Base-by-base conservation (phyloP, 2,797 vertebrate genomes). In the Pampus argenteus region DNA sequence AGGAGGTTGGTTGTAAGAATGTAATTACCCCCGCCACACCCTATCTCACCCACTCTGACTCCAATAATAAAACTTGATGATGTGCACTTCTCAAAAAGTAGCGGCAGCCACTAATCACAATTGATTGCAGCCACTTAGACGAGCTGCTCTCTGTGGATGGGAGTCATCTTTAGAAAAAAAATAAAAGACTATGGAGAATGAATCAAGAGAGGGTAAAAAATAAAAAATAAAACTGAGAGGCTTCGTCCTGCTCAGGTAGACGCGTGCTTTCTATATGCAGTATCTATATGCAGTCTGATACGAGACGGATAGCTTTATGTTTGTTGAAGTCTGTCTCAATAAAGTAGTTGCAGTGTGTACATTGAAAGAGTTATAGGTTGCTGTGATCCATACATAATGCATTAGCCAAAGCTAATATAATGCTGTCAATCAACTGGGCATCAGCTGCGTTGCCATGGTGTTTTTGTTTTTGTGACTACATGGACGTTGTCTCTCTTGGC, bases 51-150 rank as follows among this genome's bases (percentile, higher is more conserved):
- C 94, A 90, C 84, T 88, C 89, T 86, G 86, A 90, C 89, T 90
- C 93, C 92, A 92, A 92, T 95, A 95, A 96, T 96, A 95, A 95
- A 95, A 95, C 90, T 92, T 93, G n/a, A n/a, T 94, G 94, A 94
- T 90, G 89, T 92, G 92, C 89, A 92, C 90, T 90, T 95, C 92
- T 94, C 88, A 91, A 93, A 92, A 95, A 84, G 89, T 70, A 81
- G 90, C 91, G 36, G 92, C 93, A 81, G 91, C 91, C 81, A 85
- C 95, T 95, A 91, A 88, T 95, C 92, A 96, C 94, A 94, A 96
- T 95, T 95, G 96, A 96, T 96, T 95, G 95, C 88, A 89, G 95
- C 93, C 93, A 94, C 96, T 96, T 95, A 94, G 94, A 82, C 91
- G 91, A 91, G 94, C 93, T 74, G 67, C 82, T 82, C 83, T 75